phyloP scores from a whole-genome alignment of 2,888 invertebrate genomes.

The Pollenia griseotomentosa region DNA sequence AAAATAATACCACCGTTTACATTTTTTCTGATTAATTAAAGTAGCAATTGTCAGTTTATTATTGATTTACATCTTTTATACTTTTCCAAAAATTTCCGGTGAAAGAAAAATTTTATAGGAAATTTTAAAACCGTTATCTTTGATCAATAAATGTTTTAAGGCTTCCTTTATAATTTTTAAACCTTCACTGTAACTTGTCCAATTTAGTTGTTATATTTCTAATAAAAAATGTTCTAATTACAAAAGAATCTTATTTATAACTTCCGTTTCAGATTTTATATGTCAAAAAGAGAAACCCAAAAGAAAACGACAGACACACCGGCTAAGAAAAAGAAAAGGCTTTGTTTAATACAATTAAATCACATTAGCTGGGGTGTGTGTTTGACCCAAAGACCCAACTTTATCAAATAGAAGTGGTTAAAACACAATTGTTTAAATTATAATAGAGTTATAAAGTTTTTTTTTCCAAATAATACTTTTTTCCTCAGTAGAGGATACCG shows the following conservation, averaged over 20 bases:
- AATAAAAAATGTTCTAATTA: conserved; percentile 7
- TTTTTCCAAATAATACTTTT: neutral
- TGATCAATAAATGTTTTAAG: too few relatives aligned
- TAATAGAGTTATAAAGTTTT: conserved; percentile 21
- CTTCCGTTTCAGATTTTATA: conserved; percentile 17
- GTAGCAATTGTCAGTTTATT: too few relatives aligned
- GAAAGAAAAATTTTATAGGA: too few relatives aligned
- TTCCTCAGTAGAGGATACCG: neutral
- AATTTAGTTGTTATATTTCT: too few relatives aligned
- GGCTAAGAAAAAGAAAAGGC: neutral
- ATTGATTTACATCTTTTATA: too few relatives aligned
- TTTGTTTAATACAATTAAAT: conserved; percentile 1
- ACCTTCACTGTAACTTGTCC: too few relatives aligned
- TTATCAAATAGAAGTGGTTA: conserved; percentile 25
- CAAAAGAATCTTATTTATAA: neutral
- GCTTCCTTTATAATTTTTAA: too few relatives aligned
- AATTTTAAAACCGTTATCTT: too few relatives aligned
- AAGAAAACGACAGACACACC: neutral
- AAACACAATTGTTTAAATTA: conserved; percentile 26
- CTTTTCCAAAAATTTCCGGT: too few relatives aligned
- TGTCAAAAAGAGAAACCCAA: neutral
- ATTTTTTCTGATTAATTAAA: too few relatives aligned
- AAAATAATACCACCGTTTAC: too few relatives aligned
- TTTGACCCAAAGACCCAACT: conserved; percentile 30
- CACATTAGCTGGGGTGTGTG: neutral